Conservation (phyloP, 2,888 invertebrate species). For the Epistrophe grossulariae region DNA sequence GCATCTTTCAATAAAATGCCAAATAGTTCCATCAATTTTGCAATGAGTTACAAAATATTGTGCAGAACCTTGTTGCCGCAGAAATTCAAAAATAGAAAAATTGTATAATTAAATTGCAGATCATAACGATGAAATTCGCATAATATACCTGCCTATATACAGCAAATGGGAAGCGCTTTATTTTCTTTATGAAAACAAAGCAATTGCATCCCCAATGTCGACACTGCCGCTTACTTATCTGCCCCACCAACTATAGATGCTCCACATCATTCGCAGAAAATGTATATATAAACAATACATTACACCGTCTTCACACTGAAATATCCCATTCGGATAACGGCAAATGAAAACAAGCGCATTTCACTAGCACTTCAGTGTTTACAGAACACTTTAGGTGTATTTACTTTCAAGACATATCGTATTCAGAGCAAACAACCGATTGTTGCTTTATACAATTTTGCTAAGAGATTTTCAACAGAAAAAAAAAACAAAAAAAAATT, state of each 20-base stretch:
- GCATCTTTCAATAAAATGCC: conserved; percentile 6
- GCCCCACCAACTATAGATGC: neutral
- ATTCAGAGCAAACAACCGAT: conserved; percentile 55
- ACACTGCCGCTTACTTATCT: neutral
- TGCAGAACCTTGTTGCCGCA: neutral
- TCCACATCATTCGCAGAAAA: neutral
- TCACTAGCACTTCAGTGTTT: conserved; percentile 63
- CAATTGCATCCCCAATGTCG: conserved; percentile 8
- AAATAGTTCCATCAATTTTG: conserved; percentile 4
- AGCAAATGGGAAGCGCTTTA: neutral
- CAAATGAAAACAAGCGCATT: conserved; percentile 57
- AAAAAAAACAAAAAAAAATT: neutral
- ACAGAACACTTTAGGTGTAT: conserved; percentile 66
- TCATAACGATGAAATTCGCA: conserved; percentile 1
- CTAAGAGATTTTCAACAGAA: conserved; percentile 12
- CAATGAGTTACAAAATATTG: conserved; percentile 16
- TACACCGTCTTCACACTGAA: conserved; percentile 40
- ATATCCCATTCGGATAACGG: conserved; percentile 36
- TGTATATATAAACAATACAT: conserved; percentile 52
- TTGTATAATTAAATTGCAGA: conserved; percentile 15
- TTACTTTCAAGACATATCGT: conserved; percentile 68
- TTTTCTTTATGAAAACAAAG: conserved; percentile 29
- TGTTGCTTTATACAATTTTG: conserved; percentile 36
- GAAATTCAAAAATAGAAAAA: conserved; percentile 16
- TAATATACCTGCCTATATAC: too few relatives aligned